Conservation (phyloP, 2,888 invertebrate genomes). For the Erebia epiphron region DNA sequence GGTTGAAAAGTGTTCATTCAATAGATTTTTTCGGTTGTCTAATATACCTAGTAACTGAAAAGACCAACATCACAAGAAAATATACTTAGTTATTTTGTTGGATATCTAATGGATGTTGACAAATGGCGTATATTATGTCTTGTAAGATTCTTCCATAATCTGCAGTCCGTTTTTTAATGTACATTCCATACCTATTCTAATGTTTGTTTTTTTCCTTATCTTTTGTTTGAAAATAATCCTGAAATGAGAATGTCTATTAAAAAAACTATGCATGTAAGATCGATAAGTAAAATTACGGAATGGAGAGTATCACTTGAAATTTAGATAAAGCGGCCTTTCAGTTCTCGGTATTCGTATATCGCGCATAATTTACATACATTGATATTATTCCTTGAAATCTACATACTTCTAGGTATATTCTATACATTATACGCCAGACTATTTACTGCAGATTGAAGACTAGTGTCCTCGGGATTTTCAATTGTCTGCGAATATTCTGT, state of each 20-base stretch:
- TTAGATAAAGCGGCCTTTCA: constrained; percentile 23
- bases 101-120: no score
- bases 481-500: constrained; percentile 48
- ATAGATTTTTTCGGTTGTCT: neutral
- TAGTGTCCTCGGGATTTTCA: constrained; percentile 27
- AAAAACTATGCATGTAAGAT: constrained; percentile 11
- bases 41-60: no score
- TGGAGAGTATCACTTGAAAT: constrained; percentile 8
- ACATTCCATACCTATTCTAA: no score
- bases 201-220: no score
- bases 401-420: neutral
- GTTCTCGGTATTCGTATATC: constrained; percentile 19
- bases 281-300: constrained; percentile 2
- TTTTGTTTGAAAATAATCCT: no score
- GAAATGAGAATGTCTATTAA: neutral
- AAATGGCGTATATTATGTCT: no score
- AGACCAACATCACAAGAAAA: no score
- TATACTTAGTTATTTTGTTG: no score
- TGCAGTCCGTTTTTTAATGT: no score
- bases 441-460: constrained; percentile 47
- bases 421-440: neutral
- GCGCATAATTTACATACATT: constrained; percentile 19
- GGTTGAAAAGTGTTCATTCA: no score
- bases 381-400: constrained; percentile 20
- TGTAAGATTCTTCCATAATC: no score